These are phyloP conservation scores for Medauroidea extradentata DNA, from an alignment of 1,140 invertebrate genomes.

Conservation along the genomic window DNA sequence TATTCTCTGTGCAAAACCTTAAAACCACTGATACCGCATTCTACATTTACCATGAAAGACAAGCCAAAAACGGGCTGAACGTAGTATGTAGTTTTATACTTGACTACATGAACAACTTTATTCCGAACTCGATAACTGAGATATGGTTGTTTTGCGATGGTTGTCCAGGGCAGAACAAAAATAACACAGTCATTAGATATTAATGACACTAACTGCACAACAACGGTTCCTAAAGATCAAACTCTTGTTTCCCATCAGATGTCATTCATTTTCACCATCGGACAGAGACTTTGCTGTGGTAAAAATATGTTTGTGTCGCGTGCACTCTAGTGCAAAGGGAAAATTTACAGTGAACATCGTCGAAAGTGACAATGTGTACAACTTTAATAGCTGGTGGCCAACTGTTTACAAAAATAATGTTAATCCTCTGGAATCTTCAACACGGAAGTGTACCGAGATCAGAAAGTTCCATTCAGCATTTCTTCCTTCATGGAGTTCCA, in stretches of 20 bases:
- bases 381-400: too few species aligned
- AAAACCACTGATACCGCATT: constrained; percentile 21
- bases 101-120: constrained; percentile 25
- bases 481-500: too few species aligned
- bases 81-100: constrained; percentile 28
- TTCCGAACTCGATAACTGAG: constrained; percentile 21
- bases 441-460: too few species aligned
- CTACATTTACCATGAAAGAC: constrained; percentile 29
- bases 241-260: constrained; percentile 31
- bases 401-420: too few species aligned
- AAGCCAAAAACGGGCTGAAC: constrained; percentile 25
- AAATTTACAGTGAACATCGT: too few species aligned
- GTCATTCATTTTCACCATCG: constrained; percentile 33
- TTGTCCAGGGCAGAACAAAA: constrained; percentile 29
- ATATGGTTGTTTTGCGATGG: constrained; percentile 28
- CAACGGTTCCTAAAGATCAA: constrained; percentile 26
- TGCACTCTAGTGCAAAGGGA: too few species aligned
- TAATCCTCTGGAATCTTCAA: too few species aligned
- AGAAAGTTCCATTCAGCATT: too few species aligned
- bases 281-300: constrained; percentile 32
- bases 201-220: constrained; percentile 20
- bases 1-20: constrained; percentile 30
- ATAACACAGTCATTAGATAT: constrained; percentile 26
- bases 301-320: constrained; percentile 22
- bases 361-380: too few species aligned